Evolutionary conservation across 2,888 invertebrate species (phyloP).

Genomic region (Rosalia funebris): DNA sequence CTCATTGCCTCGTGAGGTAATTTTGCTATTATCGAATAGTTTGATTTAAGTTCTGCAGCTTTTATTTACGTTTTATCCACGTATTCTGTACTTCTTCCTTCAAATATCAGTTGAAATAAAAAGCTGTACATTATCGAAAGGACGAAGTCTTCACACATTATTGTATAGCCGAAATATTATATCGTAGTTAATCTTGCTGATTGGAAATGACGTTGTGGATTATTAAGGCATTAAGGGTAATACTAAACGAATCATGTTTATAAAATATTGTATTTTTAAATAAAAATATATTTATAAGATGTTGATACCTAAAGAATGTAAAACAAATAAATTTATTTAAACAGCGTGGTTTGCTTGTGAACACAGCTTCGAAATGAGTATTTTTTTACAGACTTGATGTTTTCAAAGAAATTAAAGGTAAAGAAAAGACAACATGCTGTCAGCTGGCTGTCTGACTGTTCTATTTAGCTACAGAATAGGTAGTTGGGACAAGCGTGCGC

Average conservation of each 20-base stretch:
- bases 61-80: too few species aligned
- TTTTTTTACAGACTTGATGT: constrained; percentile 12
- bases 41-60: too few species aligned
- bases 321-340: background rate
- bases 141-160: too few species aligned
- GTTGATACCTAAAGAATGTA: constrained; percentile 5
- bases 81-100: too few species aligned
- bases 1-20: too few species aligned
- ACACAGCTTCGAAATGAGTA: constrained; percentile 14
- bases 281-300: constrained; percentile 9
- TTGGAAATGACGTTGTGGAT: too few species aligned
- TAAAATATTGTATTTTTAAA: constrained; percentile 17
- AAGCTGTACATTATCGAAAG: too few species aligned
- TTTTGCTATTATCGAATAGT: too few species aligned
- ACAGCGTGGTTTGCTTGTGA: constrained; percentile 1
- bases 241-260: background rate
- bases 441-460: constrained; percentile 49
- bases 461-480: constrained; percentile 58
- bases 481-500: constrained; percentile 63
- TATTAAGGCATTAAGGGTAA: too few species aligned
- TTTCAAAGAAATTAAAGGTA: constrained; percentile 13
- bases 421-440: constrained; percentile 49
- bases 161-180: too few species aligned
- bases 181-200: too few species aligned
- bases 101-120: too few species aligned